phyloP scores from a whole-genome alignment of 1,140 invertebrate species.

The Diachasmimorpha longicaudata region DNA sequence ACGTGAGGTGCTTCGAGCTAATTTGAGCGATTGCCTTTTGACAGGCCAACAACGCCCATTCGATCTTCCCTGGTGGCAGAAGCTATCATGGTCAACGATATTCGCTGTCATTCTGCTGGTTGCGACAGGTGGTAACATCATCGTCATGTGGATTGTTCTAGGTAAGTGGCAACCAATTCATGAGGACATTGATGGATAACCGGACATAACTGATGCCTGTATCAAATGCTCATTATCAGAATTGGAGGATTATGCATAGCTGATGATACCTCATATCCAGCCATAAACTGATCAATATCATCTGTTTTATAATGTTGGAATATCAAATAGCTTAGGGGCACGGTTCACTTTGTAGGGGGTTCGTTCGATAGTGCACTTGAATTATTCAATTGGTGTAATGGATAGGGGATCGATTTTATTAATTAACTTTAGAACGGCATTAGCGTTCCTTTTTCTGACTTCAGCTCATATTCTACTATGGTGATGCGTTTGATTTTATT shows the following conservation, averaged over 20 bases:
- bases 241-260: not conserved
- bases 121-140: conserved; percentile 81
- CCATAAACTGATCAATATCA: not conserved
- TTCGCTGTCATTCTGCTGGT: conserved; percentile 78
- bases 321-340: no score
- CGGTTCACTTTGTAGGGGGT: not conserved
- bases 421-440: not conserved
- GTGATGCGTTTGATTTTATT: not conserved
- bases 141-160: conserved; percentile 89
- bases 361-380: not conserved
- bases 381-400: not conserved
- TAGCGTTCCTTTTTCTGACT: not conserved
- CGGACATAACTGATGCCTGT: no score
- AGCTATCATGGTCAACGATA: conserved; percentile 73
- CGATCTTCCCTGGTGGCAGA: conserved; percentile 67
- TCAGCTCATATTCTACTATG: not conserved
- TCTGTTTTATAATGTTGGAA: no score
- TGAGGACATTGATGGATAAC: no score
- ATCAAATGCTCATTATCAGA: no score
- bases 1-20: conserved; percentile 33
- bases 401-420: not conserved
- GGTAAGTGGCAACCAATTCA: conserved; percentile 63
- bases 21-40: conserved; percentile 44
- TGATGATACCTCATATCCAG: no score
- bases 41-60: conserved; percentile 44